Conservation (phyloP, 1,140 invertebrate species). For the Acromyrmex echinatior region DNA sequence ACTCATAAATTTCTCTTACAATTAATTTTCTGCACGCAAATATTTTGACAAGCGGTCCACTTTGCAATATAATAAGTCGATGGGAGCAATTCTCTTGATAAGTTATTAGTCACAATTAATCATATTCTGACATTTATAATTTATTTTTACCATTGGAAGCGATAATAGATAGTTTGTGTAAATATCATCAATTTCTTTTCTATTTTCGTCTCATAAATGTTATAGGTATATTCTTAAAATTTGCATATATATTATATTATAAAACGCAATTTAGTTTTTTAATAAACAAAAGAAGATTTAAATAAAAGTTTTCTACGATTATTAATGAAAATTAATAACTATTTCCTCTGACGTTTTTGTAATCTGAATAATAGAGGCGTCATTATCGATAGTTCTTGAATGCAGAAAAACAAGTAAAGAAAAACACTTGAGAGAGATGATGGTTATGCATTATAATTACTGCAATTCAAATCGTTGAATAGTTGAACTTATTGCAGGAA, state of each 20-base stretch:
- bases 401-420: not conserved
- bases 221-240: not conserved
- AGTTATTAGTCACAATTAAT: not conserved
- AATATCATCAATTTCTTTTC: not conserved
- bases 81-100: not conserved
- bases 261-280: not conserved
- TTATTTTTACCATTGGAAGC: not conserved
- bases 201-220: not conserved
- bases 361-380: not conserved
- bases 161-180: not conserved
- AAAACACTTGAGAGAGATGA: not conserved
- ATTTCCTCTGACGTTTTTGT: not conserved
- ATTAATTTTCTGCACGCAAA: not conserved
- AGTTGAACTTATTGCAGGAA: slow-evolving; percentile 13
- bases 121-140: not conserved
- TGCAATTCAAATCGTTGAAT: slow-evolving; percentile 19
- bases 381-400: slow-evolving; percentile 20
- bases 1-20: slow-evolving; percentile 1
- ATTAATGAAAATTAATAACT: not conserved
- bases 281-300: not conserved
- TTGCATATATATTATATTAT: not conserved
- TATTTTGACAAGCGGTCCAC: slow-evolving; percentile 6
- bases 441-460: slow-evolving; percentile 2
- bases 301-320: not conserved
- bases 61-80: slow-evolving; percentile 27